A percentile compares a stretch with the other conserved stretches of the same genome.
Evolutionary conservation across 2,888 invertebrate species (phyloP).

Genomic region (Mellilla xanthometata): DNA sequence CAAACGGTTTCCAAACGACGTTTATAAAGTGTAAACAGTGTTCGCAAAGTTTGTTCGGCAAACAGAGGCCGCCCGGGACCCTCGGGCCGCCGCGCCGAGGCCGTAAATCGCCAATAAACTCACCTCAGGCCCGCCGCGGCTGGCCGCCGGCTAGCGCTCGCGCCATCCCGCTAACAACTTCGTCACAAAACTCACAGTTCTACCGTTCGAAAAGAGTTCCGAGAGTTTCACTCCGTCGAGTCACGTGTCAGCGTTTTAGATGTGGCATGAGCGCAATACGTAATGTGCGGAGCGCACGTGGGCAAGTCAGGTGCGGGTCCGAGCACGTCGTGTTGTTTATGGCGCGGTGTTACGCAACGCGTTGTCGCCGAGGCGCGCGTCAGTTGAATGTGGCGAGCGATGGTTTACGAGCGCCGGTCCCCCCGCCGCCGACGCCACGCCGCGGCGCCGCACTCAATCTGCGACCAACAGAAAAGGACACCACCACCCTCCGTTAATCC

Average conservation of each 20-base stretch:
- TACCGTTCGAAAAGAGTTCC: slow-evolving; percentile 58
- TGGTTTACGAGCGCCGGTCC: slow-evolving; percentile 80
- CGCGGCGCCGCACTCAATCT: slow-evolving; percentile 82
- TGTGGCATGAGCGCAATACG: slow-evolving; percentile 76
- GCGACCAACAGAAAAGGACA: slow-evolving; percentile 78
- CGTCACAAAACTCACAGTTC: slow-evolving; percentile 77
- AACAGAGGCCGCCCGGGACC: slow-evolving; percentile 59
- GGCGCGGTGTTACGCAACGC: slow-evolving; percentile 79
- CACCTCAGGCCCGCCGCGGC: slow-evolving; percentile 76
- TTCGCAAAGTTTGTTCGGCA: slow-evolving; percentile 68
- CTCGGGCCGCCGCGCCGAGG: slow-evolving; percentile 58
- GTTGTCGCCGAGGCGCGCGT: slow-evolving; percentile 81
- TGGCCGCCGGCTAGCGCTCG: slow-evolving; percentile 74
- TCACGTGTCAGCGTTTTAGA: slow-evolving; percentile 79
- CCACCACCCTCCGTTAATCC: slow-evolving; percentile 77
- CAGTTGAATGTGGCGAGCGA: slow-evolving; percentile 81
- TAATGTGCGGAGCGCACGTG: slow-evolving; percentile 74
- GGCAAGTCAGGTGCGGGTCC: slow-evolving; percentile 65
- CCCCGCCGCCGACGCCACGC: slow-evolving; percentile 73
- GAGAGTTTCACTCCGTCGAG: slow-evolving; percentile 67
- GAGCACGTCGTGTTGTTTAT: slow-evolving; percentile 77
- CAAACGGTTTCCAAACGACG: slow-evolving; percentile 46
- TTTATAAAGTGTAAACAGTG: slow-evolving; percentile 44
- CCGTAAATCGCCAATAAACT: slow-evolving; percentile 80
- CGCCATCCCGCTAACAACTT: slow-evolving; percentile 74